A percentile compares a stretch with the other conserved stretches of the same genome.
Conservation (phyloP, 2,888 invertebrate species). For the Anticlea derivata region DNA sequence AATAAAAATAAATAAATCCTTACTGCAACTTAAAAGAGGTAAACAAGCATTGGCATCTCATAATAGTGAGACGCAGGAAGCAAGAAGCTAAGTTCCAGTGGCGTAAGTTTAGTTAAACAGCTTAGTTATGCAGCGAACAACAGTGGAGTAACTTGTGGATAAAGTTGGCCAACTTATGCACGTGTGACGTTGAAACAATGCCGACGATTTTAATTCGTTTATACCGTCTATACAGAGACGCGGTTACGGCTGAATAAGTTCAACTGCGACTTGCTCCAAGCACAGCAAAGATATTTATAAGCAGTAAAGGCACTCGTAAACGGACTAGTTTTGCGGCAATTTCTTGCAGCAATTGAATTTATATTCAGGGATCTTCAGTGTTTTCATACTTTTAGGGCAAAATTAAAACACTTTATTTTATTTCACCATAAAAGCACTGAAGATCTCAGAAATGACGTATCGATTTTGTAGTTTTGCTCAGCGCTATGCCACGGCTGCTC, state of each 20-base stretch:
- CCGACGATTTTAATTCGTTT: conserved; percentile 54
- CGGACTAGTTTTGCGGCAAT: too few relatives aligned
- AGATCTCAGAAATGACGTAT: too few relatives aligned
- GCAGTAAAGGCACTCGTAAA: conserved; percentile 3
- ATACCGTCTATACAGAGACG: conserved; percentile 41
- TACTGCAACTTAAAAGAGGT: too few relatives aligned
- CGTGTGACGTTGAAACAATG: conserved; percentile 52
- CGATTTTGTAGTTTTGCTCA: too few relatives aligned
- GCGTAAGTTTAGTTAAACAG: conserved; percentile 52
- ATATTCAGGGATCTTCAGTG: too few relatives aligned
- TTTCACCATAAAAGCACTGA: too few relatives aligned
- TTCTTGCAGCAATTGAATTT: too few relatives aligned
- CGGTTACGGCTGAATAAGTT: conserved; percentile 38
- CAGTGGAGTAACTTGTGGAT: conserved; percentile 49
- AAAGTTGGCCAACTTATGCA: conserved; percentile 53
- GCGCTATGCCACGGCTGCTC: too few relatives aligned
- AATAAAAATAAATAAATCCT: too few relatives aligned
- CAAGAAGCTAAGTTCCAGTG: conserved; percentile 54
- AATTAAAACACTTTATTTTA: too few relatives aligned
- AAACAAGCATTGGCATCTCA: too few relatives aligned
- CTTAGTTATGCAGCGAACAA: conserved; percentile 58
- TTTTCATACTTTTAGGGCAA: too few relatives aligned
- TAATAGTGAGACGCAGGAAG: conserved; percentile 55
- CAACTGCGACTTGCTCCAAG: conserved; percentile 19
- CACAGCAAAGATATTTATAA: conserved; percentile 6